Evolutionary conservation across 2,113 vertebrate species (phyloP).

Genomic region (Merops nubicus): DNA sequence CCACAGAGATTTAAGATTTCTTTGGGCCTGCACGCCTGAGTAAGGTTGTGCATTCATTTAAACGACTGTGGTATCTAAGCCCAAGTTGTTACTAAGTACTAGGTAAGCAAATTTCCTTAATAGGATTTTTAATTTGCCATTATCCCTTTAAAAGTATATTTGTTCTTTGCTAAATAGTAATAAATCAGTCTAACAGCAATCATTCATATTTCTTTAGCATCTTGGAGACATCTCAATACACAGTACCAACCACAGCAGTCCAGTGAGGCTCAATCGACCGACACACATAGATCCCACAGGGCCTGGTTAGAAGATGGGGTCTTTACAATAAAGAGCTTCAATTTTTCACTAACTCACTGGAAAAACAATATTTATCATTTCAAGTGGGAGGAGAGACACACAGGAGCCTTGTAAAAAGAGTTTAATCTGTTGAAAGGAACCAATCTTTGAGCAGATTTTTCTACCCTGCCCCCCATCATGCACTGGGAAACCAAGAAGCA

Average conservation of each 20-base stretch:
- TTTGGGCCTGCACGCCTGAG: neutral
- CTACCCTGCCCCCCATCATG: neutral
- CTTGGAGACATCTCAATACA: neutral
- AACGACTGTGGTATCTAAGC: neutral
- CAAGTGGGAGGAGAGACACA: neutral
- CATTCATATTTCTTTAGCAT: neutral
- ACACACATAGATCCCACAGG: neutral
- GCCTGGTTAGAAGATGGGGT: neutral
- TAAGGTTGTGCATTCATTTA: neutral
- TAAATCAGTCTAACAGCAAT: constrained; percentile 19
- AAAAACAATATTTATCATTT: constrained; percentile 36
- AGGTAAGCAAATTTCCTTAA: constrained; percentile 41
- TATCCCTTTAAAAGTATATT: constrained; percentile 36
- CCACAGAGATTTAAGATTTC: neutral
- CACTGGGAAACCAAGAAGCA: neutral
- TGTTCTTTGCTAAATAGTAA: constrained; percentile 33
- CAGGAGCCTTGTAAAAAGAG: neutral
- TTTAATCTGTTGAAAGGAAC: neutral
- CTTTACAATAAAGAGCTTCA: neutral
- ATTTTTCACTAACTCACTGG: neutral
- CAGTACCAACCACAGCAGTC: neutral
- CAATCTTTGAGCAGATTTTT: neutral
- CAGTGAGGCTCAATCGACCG: neutral
- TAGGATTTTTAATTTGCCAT: constrained; percentile 39
- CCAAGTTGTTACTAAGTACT: neutral